Evolutionary conservation across 2,797 vertebrate genomes (phyloP).

Genomic region (Cyclopterus lumpus): DNA sequence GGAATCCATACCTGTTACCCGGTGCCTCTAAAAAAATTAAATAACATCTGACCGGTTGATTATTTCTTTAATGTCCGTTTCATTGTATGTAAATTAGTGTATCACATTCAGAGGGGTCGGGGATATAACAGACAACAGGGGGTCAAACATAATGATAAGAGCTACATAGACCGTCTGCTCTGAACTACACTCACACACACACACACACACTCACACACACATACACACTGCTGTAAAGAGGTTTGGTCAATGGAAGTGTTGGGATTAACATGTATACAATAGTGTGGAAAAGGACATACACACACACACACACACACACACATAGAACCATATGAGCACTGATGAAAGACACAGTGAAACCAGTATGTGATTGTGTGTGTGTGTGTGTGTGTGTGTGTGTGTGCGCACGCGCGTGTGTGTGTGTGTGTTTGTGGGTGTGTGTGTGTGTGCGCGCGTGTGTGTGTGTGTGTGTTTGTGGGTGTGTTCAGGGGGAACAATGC

Average conservation of each 20-base stretch:
- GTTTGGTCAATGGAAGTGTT: conserved; percentile 52
- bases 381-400: background rate
- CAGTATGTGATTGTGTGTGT: conserved; percentile 16
- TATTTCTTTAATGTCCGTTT: conserved; percentile 50
- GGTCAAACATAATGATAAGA: conserved; percentile 64
- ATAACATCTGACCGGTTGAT: conserved; percentile 25
- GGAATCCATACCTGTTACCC: background rate
- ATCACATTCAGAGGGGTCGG: conserved; percentile 39
- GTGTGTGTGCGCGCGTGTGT: conserved; percentile 1
- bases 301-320: background rate
- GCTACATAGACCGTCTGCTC: conserved; percentile 57
- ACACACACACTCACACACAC: conserved; percentile 28
- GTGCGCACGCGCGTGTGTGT: conserved; percentile 5
- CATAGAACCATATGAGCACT: conserved; percentile 10
- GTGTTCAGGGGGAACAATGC: conserved; percentile 32
- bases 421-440: background rate
- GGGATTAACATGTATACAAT: conserved; percentile 75
- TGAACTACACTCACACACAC: conserved; percentile 31
- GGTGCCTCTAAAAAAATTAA: background rate
- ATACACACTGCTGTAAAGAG: conserved; percentile 40
- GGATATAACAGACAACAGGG: conserved; percentile 51
- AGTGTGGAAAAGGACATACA: conserved; percentile 47
- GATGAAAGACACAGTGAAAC: conserved; percentile 1
- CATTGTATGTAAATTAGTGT: conserved; percentile 66
- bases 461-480: too few species aligned